A percentile compares a stretch with the other conserved stretches of the same genome.
Evolutionary conservation across 2,797 vertebrate species (phyloP).

Genomic region (Trematomus bernacchii): DNA sequence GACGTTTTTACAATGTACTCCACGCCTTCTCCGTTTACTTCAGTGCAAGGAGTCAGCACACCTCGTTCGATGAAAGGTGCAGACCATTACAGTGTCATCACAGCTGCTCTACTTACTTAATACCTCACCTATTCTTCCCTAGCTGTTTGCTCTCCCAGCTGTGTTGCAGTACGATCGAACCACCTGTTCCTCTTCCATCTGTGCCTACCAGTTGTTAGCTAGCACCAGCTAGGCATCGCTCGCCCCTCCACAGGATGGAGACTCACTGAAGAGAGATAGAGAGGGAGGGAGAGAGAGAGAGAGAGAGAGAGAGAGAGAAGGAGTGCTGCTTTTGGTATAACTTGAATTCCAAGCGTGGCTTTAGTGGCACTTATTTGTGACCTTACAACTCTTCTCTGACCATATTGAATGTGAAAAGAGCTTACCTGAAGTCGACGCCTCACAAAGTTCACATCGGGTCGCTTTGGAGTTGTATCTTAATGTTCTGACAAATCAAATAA

Average conservation of each 20-base stretch:
- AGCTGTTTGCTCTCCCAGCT: slow-evolving; percentile 51
- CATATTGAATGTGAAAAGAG: slow-evolving; percentile 97
- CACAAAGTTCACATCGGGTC: slow-evolving; percentile 71
- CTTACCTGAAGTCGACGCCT: slow-evolving; percentile 89
- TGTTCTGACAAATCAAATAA: slow-evolving; percentile 96
- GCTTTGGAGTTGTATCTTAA: slow-evolving; percentile 87
- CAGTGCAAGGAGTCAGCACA: slow-evolving; percentile 40
- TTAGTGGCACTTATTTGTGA: slow-evolving; percentile 77
- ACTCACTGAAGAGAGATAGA: slow-evolving; percentile 42
- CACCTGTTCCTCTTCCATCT: slow-evolving; percentile 69
- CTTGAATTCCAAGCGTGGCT: slow-evolving; percentile 79
- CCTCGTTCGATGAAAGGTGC: slow-evolving; percentile 27
- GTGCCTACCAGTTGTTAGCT: slow-evolving; percentile 69
- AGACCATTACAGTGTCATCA: slow-evolving; percentile 43
- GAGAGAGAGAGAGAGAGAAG: slow-evolving; percentile 40
- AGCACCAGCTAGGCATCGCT: slow-evolving; percentile 58
- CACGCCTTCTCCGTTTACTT: slow-evolving; percentile 19
- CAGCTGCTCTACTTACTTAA: slow-evolving; percentile 64
- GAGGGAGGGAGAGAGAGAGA: slow-evolving; percentile 27
- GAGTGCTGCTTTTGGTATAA: slow-evolving; percentile 76
- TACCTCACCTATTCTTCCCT: slow-evolving; percentile 61
- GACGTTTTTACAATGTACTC: not conserved
- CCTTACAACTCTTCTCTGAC: slow-evolving; percentile 88
- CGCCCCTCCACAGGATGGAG: slow-evolving; percentile 30
- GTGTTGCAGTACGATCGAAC: slow-evolving; percentile 42